phyloP scores from a whole-genome alignment of 2,113 vertebrate genomes.

The Phoxinus phoxinus region DNA sequence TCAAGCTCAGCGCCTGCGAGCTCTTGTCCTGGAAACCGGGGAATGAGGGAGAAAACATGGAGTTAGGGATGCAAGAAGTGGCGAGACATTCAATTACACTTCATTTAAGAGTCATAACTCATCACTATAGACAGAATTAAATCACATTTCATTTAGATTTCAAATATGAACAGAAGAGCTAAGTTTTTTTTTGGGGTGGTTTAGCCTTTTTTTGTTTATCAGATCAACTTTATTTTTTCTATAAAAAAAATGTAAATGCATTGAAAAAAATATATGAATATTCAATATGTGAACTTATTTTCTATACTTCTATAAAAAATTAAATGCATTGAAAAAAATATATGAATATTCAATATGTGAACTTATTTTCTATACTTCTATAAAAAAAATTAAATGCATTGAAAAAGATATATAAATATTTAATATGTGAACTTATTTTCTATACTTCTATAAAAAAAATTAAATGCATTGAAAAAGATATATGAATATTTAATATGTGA shows the following conservation, averaged over 20 bases:
- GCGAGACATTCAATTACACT: background rate
- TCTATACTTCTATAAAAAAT: too few relatives aligned
- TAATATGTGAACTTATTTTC: background rate
- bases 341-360: background rate
- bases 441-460: background rate
- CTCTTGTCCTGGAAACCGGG: slow-evolving; percentile 92
- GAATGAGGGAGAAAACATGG: background rate
- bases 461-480: background rate
- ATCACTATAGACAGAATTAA: background rate
- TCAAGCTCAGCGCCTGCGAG: slow-evolving; percentile 97
- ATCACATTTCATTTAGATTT: background rate
- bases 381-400: too few relatives aligned
- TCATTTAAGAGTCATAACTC: background rate
- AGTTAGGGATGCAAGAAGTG: slow-evolving; percentile 16
- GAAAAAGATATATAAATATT: background rate
- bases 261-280: background rate
- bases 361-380: too few relatives aligned
- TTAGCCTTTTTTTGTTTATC: background rate
- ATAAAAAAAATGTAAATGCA: background rate
- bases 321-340: too few relatives aligned
- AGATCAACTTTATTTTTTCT: background rate
- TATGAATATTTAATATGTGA: too few relatives aligned
- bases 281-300: too few relatives aligned
- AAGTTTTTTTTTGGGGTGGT: background rate
- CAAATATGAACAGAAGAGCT: background rate